Conservation (phyloP, 2,888 invertebrate genomes). For the Dyspetes luteomarginatus region DNA sequence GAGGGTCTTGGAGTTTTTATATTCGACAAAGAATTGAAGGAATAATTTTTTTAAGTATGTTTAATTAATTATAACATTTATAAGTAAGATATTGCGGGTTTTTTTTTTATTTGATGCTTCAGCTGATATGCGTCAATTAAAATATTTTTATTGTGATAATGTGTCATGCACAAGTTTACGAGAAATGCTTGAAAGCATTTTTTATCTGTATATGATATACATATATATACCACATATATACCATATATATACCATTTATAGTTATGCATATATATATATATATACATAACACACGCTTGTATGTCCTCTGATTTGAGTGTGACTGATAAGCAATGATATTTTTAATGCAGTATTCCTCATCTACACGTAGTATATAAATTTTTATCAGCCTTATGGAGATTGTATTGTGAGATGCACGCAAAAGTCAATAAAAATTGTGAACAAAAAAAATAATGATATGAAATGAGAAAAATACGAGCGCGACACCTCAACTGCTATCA, state of each 20-base stretch:
- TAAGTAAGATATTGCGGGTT: neutral
- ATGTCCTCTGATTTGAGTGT: neutral
- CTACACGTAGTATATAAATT: constrained; percentile 2
- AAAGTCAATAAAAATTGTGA: constrained; percentile 33
- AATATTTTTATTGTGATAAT: constrained; percentile 5
- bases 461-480: no score
- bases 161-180: neutral
- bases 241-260: no score
- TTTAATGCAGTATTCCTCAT: constrained; percentile 31
- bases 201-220: no score
- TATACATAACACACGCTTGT: neutral
- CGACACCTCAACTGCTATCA: no score
- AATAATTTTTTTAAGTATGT: no score
- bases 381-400: neutral
- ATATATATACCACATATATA: neutral
- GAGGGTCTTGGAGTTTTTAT: constrained; percentile 87
- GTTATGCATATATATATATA: neutral
- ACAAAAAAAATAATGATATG: no score
- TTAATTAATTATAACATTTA: no score
- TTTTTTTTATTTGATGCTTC: neutral
- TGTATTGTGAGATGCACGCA: constrained; percentile 7
- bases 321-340: constrained; percentile 15
- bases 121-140: constrained; percentile 34
- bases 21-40: constrained; percentile 85
- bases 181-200: neutral